These are phyloP conservation scores for Protobothrops mucrosquamatus DNA, from an alignment of 2,113 vertebrate genomes.

Conservation along the genomic window DNA sequence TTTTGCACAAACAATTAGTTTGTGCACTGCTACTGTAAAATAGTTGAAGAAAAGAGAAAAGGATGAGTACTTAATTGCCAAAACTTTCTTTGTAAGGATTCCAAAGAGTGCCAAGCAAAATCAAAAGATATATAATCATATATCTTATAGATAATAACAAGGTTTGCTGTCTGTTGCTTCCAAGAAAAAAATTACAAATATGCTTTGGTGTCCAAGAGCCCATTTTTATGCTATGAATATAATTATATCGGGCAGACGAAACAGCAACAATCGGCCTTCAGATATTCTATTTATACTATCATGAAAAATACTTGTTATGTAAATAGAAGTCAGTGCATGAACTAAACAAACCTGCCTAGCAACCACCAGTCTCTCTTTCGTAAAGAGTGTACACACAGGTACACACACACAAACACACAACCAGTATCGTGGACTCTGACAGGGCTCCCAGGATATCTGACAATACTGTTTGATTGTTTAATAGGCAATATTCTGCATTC, in stretches of 20 bases:
- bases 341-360: not conserved
- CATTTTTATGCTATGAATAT: not conserved
- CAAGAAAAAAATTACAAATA: not conserved
- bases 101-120: not conserved
- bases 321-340: not conserved
- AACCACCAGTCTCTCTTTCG: not conserved
- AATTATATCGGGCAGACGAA: not conserved
- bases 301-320: not conserved
- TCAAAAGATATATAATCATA: not conserved
- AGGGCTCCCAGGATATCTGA: not conserved
- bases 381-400: too few relatives aligned
- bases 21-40: not conserved
- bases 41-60: slow-evolving; percentile 1
- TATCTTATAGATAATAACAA: not conserved
- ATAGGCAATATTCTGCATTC: not conserved
- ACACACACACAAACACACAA: not conserved
- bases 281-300: not conserved
- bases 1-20: not conserved
- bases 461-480: not conserved
- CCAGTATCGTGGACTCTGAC: not conserved
- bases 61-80: not conserved
- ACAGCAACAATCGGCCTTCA: not conserved
- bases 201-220: not conserved
- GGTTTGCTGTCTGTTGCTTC: not conserved
- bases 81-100: not conserved